Evolutionary conservation across 2,797 vertebrate species (phyloP).

Genomic region (Remorina albescens): DNA sequence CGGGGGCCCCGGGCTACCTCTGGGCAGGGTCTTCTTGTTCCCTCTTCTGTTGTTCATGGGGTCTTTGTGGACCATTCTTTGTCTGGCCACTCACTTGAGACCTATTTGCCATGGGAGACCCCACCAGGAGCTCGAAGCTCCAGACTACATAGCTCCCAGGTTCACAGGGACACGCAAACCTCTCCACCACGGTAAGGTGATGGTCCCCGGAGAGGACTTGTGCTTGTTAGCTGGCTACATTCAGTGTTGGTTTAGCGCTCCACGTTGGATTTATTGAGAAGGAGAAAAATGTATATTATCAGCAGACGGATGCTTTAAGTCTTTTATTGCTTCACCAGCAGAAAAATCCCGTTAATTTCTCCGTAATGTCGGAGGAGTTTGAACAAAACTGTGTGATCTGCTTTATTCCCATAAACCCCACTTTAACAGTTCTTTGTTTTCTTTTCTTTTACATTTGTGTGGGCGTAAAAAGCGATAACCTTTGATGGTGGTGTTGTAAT

Average conservation of each 20-base stretch:
- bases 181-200: too few species aligned
- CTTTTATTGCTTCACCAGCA: not conserved
- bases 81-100: too few species aligned
- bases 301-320: not conserved
- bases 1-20: too few species aligned
- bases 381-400: not conserved
- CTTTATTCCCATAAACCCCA: slow-evolving; percentile 5
- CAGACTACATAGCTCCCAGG: too few species aligned
- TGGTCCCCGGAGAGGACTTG: too few species aligned
- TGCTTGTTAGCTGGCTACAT: too few species aligned
- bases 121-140: too few species aligned
- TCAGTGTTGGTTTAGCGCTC: not conserved
- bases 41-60: too few species aligned
- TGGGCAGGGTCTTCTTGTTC: too few species aligned
- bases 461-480: slow-evolving; percentile 46
- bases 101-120: too few species aligned
- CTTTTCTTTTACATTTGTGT: not conserved
- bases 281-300: not conserved
- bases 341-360: not conserved
- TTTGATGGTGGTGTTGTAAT: slow-evolving; percentile 31
- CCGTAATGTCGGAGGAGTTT: not conserved
- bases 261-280: not conserved
- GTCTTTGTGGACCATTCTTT: too few species aligned
- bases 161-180: too few species aligned
- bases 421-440: slow-evolving; percentile 13